Percentiles rank a stretch among this genome's conserved stretches.
Conservation (phyloP, 1,140 invertebrate genomes). For the Elymnias hypermnestra region DNA sequence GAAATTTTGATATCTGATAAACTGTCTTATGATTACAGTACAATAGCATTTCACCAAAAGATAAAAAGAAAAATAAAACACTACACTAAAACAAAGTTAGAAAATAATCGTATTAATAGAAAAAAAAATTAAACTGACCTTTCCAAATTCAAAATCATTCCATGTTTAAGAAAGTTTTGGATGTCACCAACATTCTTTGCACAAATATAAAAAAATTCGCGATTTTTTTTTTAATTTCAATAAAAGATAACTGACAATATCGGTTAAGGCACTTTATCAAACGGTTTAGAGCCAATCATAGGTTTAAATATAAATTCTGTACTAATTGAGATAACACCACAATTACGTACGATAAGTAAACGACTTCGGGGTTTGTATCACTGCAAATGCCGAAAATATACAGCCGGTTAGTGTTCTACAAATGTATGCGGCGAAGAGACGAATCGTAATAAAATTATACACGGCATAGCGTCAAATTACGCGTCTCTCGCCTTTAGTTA, state of each 20-base stretch:
- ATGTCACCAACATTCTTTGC: conserved; percentile 14
- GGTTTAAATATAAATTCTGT: conserved; percentile 66
- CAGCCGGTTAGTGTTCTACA: conserved; percentile 32
- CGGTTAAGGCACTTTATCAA: conserved; percentile 53
- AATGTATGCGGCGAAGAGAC: conserved; percentile 55
- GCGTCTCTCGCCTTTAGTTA: conserved; percentile 72
- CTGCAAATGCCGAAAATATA: conserved; percentile 42
- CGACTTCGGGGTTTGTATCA: conserved; percentile 43
- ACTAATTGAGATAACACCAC: conserved; percentile 65
- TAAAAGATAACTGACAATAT: conserved; percentile 35
- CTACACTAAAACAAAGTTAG: conserved; percentile 4
- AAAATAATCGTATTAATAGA: too few relatives aligned
- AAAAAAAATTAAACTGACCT: conserved; percentile 8
- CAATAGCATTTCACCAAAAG: conserved; percentile 16
- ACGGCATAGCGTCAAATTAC: conserved; percentile 73
- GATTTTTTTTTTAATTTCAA: conserved; percentile 36
- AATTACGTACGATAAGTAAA: conserved; percentile 57
- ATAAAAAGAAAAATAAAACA: conserved; percentile 21
- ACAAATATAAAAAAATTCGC: conserved; percentile 24
- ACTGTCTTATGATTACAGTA: conserved; percentile 14
- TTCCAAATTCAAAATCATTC: conserved; percentile 7
- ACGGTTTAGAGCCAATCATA: conserved; percentile 65
- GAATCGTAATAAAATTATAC: conserved; percentile 73
- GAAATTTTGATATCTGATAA: conserved; percentile 25
- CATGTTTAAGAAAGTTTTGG: conserved; percentile 7